Evolutionary conservation across 2,113 vertebrate species (phyloP).

Genomic region (Pollimyrus isidori): DNA sequence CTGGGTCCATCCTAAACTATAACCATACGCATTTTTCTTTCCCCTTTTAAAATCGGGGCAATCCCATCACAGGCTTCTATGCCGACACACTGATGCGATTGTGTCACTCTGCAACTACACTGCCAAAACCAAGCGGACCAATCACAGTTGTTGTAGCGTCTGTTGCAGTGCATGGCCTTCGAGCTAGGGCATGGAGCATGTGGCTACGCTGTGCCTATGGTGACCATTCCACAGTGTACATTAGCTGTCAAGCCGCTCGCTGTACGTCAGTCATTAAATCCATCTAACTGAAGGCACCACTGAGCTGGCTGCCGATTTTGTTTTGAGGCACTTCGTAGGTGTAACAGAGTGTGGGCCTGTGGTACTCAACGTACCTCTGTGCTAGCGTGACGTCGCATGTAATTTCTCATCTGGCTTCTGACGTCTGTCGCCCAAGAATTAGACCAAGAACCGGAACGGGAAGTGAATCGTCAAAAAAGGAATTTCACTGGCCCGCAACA

Average conservation of each 20-base stretch:
- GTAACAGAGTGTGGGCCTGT: not conserved
- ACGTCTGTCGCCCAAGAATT: not conserved
- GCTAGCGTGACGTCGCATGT: slow-evolving; percentile 1
- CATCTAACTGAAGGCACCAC: not conserved
- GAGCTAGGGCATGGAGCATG: not conserved
- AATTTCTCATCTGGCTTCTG: slow-evolving; percentile 17
- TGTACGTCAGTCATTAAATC: not conserved
- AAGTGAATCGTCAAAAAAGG: not conserved
- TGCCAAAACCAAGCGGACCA: not conserved
- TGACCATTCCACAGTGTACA: not conserved
- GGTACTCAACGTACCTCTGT: not conserved
- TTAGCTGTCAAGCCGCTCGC: not conserved
- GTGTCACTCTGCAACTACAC: not conserved
- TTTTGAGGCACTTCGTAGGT: not conserved
- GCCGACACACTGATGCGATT: not conserved
- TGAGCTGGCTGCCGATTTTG: not conserved
- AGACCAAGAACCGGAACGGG: not conserved
- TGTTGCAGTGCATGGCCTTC: not conserved
- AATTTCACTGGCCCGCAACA: not conserved
- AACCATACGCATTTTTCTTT: not conserved
- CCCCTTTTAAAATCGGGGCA: not conserved
- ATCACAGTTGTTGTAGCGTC: not conserved
- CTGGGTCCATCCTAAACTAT: not conserved
- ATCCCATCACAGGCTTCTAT: not conserved
- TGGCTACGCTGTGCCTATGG: not conserved